Evolutionary conservation across 2,888 invertebrate genomes (phyloP).

Genomic region (Oegoconia quadripuncta): DNA sequence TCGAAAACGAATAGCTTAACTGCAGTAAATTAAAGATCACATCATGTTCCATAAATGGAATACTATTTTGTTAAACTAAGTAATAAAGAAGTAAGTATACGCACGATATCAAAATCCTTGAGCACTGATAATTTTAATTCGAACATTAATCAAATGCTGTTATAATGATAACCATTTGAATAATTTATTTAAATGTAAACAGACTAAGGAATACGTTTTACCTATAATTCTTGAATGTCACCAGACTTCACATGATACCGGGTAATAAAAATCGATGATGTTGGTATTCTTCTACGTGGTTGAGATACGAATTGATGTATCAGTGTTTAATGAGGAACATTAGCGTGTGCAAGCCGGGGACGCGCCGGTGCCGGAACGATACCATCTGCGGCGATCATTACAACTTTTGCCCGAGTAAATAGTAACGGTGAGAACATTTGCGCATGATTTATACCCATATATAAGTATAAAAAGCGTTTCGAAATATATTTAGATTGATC

Average conservation of each 20-base stretch:
- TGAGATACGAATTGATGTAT: slow-evolving; percentile 51
- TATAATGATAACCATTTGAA: slow-evolving; percentile 5
- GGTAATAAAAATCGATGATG: slow-evolving; percentile 27
- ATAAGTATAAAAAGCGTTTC: slow-evolving; percentile 35
- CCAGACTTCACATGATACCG: slow-evolving; percentile 6
- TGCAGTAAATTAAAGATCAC: too few relatives aligned
- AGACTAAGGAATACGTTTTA: not conserved
- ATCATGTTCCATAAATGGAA: too few relatives aligned
- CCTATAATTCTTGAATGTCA: not conserved
- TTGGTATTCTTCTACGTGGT: slow-evolving; percentile 37
- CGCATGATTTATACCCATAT: slow-evolving; percentile 43
- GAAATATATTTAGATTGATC: too few relatives aligned
- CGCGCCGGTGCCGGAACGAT: slow-evolving; percentile 29
- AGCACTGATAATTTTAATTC: slow-evolving; percentile 33
- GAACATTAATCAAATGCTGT: slow-evolving; percentile 31
- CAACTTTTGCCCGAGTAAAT: slow-evolving; percentile 48
- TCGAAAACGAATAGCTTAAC: too few relatives aligned
- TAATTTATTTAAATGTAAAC: slow-evolving; percentile 1
- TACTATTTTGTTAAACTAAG: too few relatives aligned
- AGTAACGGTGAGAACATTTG: slow-evolving; percentile 37
- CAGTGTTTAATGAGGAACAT: slow-evolving; percentile 54
- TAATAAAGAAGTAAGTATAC: too few relatives aligned
- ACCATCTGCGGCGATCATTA: slow-evolving; percentile 54
- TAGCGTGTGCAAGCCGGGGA: slow-evolving; percentile 43
- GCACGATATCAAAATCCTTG: slow-evolving; percentile 28